phyloP scores from a whole-genome alignment of 2,113 vertebrate species.

The Anser cygnoides region DNA sequence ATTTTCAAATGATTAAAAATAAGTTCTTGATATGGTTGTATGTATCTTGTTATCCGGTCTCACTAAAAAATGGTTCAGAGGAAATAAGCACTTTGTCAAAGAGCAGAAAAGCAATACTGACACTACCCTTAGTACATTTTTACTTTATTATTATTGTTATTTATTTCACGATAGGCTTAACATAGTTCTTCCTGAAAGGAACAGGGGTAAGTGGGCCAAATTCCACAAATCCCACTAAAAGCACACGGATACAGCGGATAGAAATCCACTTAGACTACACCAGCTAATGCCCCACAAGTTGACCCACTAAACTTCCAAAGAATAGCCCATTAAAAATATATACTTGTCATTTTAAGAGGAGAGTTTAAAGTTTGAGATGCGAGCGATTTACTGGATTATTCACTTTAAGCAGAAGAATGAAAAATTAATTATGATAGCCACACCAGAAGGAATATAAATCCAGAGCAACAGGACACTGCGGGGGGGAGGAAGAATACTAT shows the following conservation, averaged over 20 bases:
- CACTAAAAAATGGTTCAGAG: neutral
- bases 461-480: neutral
- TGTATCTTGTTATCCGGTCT: neutral
- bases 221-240: neutral
- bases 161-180: neutral
- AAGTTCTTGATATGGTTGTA: neutral
- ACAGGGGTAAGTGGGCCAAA: neutral
- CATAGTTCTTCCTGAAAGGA: neutral
- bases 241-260: neutral
- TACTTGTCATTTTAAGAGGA: neutral
- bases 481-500: neutral
- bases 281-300: neutral
- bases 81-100: neutral
- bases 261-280: neutral
- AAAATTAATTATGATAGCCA: slow-evolving; percentile 29
- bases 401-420: neutral
- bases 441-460: slow-evolving; percentile 24
- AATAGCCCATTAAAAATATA: neutral
- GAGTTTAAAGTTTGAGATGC: neutral
- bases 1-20: neutral
- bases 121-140: neutral
- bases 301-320: neutral
- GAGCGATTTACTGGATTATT: slow-evolving; percentile 17
- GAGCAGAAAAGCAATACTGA: neutral
- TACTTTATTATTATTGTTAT: neutral